A percentile compares a stretch with the other conserved stretches of the same genome.
Evolutionary conservation across 2,888 invertebrate genomes (phyloP).

Genomic region (Papilio demoleus): DNA sequence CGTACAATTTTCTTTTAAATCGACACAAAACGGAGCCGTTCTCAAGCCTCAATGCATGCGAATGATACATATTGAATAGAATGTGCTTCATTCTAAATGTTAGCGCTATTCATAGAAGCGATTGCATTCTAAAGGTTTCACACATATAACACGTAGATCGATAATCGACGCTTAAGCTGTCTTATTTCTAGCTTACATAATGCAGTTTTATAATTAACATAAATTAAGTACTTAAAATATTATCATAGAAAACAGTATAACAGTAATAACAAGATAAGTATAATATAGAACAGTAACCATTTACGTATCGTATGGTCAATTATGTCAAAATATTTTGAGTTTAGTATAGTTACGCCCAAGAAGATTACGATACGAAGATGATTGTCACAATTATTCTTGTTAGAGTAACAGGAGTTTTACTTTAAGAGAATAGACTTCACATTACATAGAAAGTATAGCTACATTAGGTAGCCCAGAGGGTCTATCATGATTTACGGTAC

Average conservation of each 20-base stretch:
- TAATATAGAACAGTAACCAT: no score
- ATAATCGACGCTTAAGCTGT: constrained; percentile 12
- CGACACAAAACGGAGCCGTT: neutral
- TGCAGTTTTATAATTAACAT: neutral
- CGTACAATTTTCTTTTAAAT: neutral
- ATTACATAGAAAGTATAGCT: no score
- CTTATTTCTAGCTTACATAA: neutral
- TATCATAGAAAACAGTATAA: neutral
- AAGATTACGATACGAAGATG: no score
- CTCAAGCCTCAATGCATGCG: constrained; percentile 18
- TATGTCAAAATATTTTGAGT: no score
- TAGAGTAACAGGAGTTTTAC: no score
- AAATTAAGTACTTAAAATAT: neutral
- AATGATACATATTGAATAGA: constrained; percentile 37
- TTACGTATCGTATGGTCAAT: no score
- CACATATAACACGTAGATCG: constrained; percentile 49
- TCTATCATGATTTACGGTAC: no score
- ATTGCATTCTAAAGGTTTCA: constrained; percentile 61
- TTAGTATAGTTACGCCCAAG: no score
- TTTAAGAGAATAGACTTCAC: no score
- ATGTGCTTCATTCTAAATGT: constrained; percentile 41
- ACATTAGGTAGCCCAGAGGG: no score
- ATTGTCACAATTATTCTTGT: no score
- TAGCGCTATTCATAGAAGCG: constrained; percentile 58
- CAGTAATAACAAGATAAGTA: no score